Evolutionary conservation across 1,140 invertebrate species (phyloP), one percentile per base, ranked within the genome.

Genomic region (Acromyrmex charruanus): DNA sequence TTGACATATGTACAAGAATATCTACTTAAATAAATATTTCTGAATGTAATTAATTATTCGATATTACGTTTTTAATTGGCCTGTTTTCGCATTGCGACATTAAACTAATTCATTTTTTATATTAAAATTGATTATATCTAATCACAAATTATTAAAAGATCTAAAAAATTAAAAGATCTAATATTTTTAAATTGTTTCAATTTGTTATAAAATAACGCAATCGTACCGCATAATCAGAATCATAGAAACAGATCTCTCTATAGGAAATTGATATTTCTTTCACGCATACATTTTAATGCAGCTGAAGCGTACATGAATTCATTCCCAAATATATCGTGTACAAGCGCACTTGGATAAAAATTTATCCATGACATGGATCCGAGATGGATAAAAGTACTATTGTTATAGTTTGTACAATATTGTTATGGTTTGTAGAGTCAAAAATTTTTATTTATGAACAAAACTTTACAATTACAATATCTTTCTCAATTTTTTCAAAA

Each of bases 51-150:
- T 31, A 59, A 9, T 69, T 71, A 71, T 39, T 81, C 53, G 49
- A 66, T 1, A 28, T 14, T 58, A 55, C 5, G 1, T 58, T 81
- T 81, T 81, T 72, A 81, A 72, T 72, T 72, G 53, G 6, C 21
- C 21, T 21, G 2, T 44, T 81, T 71, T 18, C 21, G 10, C 51
- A 3, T 71, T 31, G 16, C 3, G 49, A 51, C 18, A 18, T 35
- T 79, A 44, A 71, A 72, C 59, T 31, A 51, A 44, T 44, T 44
- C 9, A 3, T 16, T 44, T 44, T 77, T 71, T 44, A 35, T 63
- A 51, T 39, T 35, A 14, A 39, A 71, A 3, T 28, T 72, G 3
- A 55, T 31, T 31, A 31, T 72, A 10, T 44, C 39, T 44, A 44
- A 10, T 44, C 39, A 80, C 31, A 35, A 81, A 81, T 81, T 71